Percentiles rank a stretch among this genome's conserved stretches.
These are phyloP conservation scores for Proteles cristata DNA, from an alignment of 2,113 vertebrate species.

Conservation along the genomic window DNA sequence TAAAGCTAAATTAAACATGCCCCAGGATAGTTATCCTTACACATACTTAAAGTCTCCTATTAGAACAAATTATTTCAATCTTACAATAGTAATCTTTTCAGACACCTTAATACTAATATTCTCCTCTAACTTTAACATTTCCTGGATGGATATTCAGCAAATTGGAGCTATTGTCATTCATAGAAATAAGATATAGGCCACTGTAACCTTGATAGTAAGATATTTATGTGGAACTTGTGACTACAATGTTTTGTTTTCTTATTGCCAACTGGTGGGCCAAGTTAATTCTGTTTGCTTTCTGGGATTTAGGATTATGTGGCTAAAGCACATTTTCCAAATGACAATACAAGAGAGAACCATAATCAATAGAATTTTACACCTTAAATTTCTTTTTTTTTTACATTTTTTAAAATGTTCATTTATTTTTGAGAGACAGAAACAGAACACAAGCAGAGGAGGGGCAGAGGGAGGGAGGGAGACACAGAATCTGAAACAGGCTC, in stretches of 20 bases:
- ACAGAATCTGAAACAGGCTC: no score
- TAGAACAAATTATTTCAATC: conserved; percentile 1
- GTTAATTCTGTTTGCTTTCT: neutral
- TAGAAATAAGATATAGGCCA: conserved; percentile 22
- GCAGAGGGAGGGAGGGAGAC: no score
- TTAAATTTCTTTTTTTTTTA: neutral
- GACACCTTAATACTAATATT: neutral
- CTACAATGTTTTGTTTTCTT: neutral
- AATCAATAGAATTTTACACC: neutral
- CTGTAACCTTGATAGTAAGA: conserved; percentile 15
- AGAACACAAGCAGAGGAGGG: no score
- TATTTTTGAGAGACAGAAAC: no score
- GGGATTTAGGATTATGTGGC: neutral
- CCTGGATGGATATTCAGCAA: neutral
- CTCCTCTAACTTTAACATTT: neutral
- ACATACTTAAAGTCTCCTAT: neutral
- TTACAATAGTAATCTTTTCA: neutral
- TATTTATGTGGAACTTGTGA: neutral
- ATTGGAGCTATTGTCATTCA: neutral
- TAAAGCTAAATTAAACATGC: conserved; percentile 39
- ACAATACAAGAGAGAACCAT: neutral
- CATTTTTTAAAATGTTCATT: no score
- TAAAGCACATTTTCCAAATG: conserved; percentile 17
- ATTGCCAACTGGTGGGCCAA: neutral
- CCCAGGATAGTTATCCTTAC: conserved; percentile 20